These are phyloP conservation scores for Lontra canadensis DNA, from an alignment of 2,113 vertebrate genomes.

Conservation along the genomic window DNA sequence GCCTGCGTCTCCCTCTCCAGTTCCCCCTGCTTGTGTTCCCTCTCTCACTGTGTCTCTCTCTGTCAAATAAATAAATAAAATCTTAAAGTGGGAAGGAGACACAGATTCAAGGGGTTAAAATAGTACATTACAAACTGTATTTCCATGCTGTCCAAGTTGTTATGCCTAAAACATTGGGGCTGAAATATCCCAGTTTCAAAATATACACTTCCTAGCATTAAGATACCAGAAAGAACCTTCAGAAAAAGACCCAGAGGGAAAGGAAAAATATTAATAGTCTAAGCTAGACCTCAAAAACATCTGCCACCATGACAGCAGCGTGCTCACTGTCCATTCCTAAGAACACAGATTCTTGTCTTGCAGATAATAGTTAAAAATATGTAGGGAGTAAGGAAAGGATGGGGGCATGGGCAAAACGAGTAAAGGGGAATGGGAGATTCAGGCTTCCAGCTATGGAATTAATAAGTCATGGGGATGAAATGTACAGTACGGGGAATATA, in stretches of 20 bases:
- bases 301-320: not conserved
- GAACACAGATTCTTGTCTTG: not conserved
- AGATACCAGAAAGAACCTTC: not conserved
- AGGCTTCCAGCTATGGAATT: not conserved
- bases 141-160: not conserved
- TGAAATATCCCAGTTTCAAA: not conserved
- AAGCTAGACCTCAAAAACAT: not conserved
- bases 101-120: no score
- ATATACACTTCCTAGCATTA: not conserved
- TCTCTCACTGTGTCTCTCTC: no score
- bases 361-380: not conserved
- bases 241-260: not conserved
- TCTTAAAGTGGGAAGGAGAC: no score
- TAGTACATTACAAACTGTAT: not conserved
- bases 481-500: not conserved
- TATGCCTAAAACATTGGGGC: not conserved
- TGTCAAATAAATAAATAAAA: no score
- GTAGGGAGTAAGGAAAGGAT: not conserved
- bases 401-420: not conserved
- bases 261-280: not conserved
- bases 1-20: no score
- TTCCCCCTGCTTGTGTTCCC: no score
- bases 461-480: not conserved
- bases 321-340: not conserved
- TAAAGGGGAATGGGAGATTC: not conserved